Base-by-base conservation (phyloP, 1,140 invertebrate species). In the Brachionus plicatilis region DNA sequence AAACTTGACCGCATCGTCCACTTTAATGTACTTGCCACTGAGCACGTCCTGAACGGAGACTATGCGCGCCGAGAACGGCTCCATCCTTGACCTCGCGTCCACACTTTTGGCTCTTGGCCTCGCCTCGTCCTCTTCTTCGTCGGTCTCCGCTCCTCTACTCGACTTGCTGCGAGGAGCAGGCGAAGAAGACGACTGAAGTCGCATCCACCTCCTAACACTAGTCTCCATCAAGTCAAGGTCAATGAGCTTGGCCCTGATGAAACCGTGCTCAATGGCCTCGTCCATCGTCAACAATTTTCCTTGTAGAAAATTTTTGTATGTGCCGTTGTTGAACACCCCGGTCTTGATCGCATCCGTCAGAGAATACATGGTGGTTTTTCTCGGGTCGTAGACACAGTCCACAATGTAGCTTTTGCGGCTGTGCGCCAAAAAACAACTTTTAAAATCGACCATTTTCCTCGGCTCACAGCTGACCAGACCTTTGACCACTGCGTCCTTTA, bases 401-500 rank as follows among this genome's bases (percentile, higher is more conserved):
- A 82, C 60, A 8, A 82, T 12, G 24, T 82, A 82, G 20, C 37
- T 45, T 33, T 43, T 82, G 8, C 79, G 20, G 33, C 65, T 82
- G 20, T 45, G 53, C 20, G 27, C 33, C 7, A 65, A 24, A 47
- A 82, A 82, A 4, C 29, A 82, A n/a, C 79, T 82, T 41, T 65
- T 60, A 24, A 65, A 65, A 41, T 60, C 66, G 53, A 47, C 20
- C 37, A 45, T 27, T n/a, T 12, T 60, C 0, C n/a, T 20, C 1
- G 79, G 50, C 27, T 68, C 41, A 82, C 79, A 82, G 43, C 79
- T 82, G n/a, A 82, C 12, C n/a, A 82, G n/a, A 14, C 79, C 79
- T 66, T 82, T 82, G 20, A 82, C 29, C 9, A 82, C 53, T 3
- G 79, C 79, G 20, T 60, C 79, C 65, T 68, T 60, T n/a, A 82